Evolutionary conservation across 2,888 invertebrate species (phyloP), one percentile per base, ranked within the genome.

Genomic region (Vesta saturnalis): DNA sequence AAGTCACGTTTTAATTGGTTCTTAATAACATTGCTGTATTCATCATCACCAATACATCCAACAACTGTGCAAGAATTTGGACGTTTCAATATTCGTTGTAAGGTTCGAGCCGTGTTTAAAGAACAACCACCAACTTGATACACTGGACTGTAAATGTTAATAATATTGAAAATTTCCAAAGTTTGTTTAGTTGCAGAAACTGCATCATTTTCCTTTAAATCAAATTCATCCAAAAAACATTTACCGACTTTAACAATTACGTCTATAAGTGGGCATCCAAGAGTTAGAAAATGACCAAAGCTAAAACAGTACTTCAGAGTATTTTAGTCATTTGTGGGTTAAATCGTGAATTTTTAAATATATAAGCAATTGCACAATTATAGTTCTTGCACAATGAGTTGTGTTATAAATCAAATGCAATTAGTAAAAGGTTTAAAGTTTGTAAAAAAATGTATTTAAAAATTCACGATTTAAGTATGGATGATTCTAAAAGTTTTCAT

Each of bases 221-320:
- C 47, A 62, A 75, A 76, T 43, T 71, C 73, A 56, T 67, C n/a
- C 47, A 78, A 69, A 35, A 78, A 76, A 6, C 55, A 19, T n/a
- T 65, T 55, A 18, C 73, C 72, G 6, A 78, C 75, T 14, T 73
- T 57, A 8, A 67, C 73, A 52, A 72, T 73, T 14, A 77, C 52
- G 58, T 78, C 78, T 3, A 77, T 52, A 8, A 78, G 61, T 12
- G 78, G 78, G 23, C 74, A 74, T 55, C 78, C 78, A 14, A 78
- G 35, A 6, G 54, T 35, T 15, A 69, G 12, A 19, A 69, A 39
- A n/a, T n/a, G n/a, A n/a, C n/a, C n/a, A n/a, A n/a, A n/a, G n/a
- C n/a, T n/a, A n/a, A n/a, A n/a, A n/a, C n/a, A n/a, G n/a, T n/a
- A n/a, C n/a, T n/a, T n/a, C n/a, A n/a, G n/a, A n/a, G n/a, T n/a